phyloP scores from a whole-genome alignment of 2,113 vertebrate genomes.

The Epinephelus fuscoguttatus region DNA sequence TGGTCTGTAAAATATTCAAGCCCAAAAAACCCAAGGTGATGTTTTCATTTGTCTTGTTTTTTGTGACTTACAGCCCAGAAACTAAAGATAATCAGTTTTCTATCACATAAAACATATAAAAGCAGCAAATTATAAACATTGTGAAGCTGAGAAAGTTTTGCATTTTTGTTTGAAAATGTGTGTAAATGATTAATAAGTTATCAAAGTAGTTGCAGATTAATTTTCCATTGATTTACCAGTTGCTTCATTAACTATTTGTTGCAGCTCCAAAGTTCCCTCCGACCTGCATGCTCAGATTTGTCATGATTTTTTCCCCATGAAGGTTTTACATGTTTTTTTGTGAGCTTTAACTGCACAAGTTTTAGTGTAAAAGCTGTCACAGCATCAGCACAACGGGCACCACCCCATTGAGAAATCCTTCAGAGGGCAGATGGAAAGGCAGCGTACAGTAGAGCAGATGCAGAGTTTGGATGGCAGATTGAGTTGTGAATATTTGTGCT shows the following conservation, averaged over 20 bases:
- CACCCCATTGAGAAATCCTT: slow-evolving; percentile 55
- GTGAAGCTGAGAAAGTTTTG: neutral
- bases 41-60: neutral
- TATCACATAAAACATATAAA: neutral
- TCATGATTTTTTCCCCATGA: neutral
- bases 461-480: slow-evolving; percentile 70
- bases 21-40: neutral
- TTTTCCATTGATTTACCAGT: neutral
- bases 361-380: slow-evolving; percentile 26
- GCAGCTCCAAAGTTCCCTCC: neutral
- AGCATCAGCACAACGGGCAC: slow-evolving; percentile 36
- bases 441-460: slow-evolving; percentile 52
- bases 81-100: neutral
- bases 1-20: neutral
- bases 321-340: neutral
- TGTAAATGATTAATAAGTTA: neutral
- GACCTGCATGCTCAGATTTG: neutral
- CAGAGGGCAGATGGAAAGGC: slow-evolving; percentile 63
- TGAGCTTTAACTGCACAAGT: slow-evolving; percentile 15
- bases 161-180: neutral
- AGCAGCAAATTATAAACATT: neutral
- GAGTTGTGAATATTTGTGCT: slow-evolving; percentile 83
- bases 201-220: neutral
- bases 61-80: neutral
- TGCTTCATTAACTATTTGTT: neutral